These are phyloP conservation scores for Perizoma affinitatum DNA, from an alignment of 2,888 invertebrate species.

Conservation along the genomic window DNA sequence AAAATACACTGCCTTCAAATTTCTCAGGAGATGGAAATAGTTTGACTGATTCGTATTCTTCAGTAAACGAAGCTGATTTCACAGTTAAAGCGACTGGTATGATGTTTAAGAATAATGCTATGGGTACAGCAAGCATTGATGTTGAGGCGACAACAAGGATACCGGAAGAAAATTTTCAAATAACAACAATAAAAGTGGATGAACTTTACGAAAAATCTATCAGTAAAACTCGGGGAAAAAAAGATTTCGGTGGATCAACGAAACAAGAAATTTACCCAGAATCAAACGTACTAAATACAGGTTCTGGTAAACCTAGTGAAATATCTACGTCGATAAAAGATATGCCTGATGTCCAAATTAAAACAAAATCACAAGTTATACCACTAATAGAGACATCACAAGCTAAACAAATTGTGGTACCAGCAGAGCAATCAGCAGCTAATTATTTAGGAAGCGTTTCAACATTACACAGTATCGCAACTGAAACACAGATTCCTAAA, in stretches of 20 bases:
- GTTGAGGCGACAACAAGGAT: neutral
- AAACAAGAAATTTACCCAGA: conserved; percentile 3
- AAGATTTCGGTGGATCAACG: neutral
- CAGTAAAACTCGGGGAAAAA: neutral
- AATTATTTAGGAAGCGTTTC: neutral
- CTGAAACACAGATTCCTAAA: neutral
- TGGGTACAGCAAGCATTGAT: neutral
- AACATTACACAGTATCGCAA: neutral
- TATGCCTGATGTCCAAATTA: neutral
- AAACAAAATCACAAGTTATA: neutral
- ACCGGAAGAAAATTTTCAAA: neutral
- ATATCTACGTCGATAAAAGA: neutral
- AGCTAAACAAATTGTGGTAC: neutral
- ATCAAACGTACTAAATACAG: neutral
- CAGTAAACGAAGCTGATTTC: neutral
- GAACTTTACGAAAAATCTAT: neutral
- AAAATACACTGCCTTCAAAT: neutral
- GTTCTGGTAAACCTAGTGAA: neutral
- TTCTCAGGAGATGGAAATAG: conserved; percentile 1
- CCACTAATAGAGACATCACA: neutral
- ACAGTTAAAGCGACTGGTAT: too few relatives aligned
- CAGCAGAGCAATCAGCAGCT: neutral
- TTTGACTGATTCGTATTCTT: neutral
- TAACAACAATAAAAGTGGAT: neutral
- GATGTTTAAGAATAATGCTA: too few relatives aligned